Evolutionary conservation across 2,888 invertebrate genomes (phyloP), one percentile per base, ranked within the genome.

Genomic region (Drosophila acutilabella): DNA sequence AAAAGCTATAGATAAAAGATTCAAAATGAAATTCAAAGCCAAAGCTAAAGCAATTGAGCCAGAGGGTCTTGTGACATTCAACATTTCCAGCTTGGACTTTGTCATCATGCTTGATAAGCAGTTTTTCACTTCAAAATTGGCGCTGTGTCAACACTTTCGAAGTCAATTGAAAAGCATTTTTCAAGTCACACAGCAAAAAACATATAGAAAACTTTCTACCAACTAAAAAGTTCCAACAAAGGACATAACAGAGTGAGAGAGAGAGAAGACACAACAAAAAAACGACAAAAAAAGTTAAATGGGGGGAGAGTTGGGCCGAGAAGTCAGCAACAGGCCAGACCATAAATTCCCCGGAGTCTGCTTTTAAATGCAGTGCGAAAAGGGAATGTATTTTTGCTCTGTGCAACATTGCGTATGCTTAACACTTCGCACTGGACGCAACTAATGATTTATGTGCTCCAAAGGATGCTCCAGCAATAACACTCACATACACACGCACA

Each of bases 101-200:
- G 14, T 14, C 41, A 62, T 64, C 78, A 64, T 71, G 75, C 74
- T 61, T 50, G 54, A 58, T 64, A 78, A 73, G 75, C 75, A 66
- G 56, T 69, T 78, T 61, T 38, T 16, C 20, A 26, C 42, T 30
- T 42, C 4, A 44, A 33, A 13, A 53, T 61, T 54, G 59, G 33
- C 41, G 78, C 78, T 66, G 64, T 44, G 70, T 66, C 74, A 69
- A 76, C 78, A 76, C 59, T 71, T 78, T 61, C 42, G 47, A 72
- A 69, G 57, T 75, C 58, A 61, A 71, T 75, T 75, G 58, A 75
- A 75, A 44, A 71, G 56, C 57, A 58, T 48, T 71, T 67, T 52
- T 14, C 56, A 45, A 44, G 59, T 53, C 60, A 47, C 36, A 50
- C 45, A 44, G 48, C 56, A 59, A 74, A 60, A 45, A 48, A 40